Conservation (phyloP, 2,888 invertebrate species). For the Spatulosminthurus flaviceps region DNA sequence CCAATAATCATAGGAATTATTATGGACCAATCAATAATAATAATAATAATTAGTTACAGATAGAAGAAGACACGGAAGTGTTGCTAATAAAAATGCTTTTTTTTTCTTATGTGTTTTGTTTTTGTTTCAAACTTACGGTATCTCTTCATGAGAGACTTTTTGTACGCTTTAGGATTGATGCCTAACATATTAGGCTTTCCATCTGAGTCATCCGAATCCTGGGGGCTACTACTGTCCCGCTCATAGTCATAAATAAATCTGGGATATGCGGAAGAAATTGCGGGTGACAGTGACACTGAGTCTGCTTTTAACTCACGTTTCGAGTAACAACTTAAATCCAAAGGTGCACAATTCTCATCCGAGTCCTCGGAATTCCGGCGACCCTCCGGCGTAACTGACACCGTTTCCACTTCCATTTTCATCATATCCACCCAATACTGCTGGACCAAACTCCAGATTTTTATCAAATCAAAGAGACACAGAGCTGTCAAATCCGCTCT, state of each 20-base stretch:
- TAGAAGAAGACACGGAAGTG: neutral
- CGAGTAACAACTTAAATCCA: conserved; percentile 77
- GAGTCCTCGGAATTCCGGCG: conserved; percentile 40
- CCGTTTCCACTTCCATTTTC: conserved; percentile 47
- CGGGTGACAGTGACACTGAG: conserved; percentile 33
- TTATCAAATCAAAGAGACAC: neutral
- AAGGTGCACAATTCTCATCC: conserved; percentile 73
- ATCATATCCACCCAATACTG: conserved; percentile 8
- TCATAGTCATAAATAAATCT: conserved; percentile 62
- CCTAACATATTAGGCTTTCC: conserved; percentile 72
- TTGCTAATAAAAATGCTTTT: neutral
- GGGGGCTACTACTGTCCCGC: conserved; percentile 65
- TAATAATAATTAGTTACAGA: neutral
- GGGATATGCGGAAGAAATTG: conserved; percentile 52
- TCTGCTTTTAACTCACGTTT: conserved; percentile 54
- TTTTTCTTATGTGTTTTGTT: too few relatives aligned
- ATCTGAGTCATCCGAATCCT: conserved; percentile 76
- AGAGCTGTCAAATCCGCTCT: neutral
- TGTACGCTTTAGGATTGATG: conserved; percentile 74
- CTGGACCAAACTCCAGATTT: conserved; percentile 25
- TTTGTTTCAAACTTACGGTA: conserved; percentile 96
- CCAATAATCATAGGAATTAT: too few relatives aligned
- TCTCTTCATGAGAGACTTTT: conserved; percentile 91
- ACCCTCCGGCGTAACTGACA: conserved; percentile 29
- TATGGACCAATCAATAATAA: conserved; percentile 7